Evolutionary conservation across 2,888 invertebrate genomes (phyloP).

Genomic region (Pseudoips prasinana): DNA sequence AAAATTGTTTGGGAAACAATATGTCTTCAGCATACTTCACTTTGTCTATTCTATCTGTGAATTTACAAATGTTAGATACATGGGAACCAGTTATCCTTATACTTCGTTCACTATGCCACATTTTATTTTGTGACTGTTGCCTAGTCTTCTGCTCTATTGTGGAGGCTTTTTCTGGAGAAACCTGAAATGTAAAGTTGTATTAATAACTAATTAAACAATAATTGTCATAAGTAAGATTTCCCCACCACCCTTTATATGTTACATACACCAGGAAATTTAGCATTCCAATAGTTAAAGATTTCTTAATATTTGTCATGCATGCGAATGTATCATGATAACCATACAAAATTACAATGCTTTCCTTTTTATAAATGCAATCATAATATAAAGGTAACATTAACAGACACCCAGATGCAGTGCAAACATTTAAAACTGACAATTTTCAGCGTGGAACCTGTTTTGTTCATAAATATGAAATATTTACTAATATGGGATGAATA

Average conservation of each 20-base stretch:
- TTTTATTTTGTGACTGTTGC: conserved; percentile 11
- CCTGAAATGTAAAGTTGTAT: conserved; percentile 1
- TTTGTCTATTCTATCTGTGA: conserved; percentile 1
- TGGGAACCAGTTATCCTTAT: conserved; percentile 6
- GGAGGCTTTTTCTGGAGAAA: conserved; percentile 5
- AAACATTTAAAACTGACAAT: neutral
- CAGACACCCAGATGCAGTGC: neutral
- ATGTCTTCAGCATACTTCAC: conserved; percentile 3
- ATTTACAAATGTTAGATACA: neutral
- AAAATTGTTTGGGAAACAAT: conserved; percentile 2
- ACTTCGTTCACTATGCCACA: conserved; percentile 12
- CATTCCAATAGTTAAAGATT: too few relatives aligned
- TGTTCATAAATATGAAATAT: too few relatives aligned
- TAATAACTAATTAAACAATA: too few relatives aligned
- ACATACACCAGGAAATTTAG: too few relatives aligned
- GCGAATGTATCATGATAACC: too few relatives aligned
- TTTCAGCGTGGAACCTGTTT: too few relatives aligned
- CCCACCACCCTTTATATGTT: too few relatives aligned
- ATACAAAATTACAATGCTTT: too few relatives aligned
- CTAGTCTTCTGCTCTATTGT: conserved; percentile 9
- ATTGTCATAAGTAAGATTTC: neutral
- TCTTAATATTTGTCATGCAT: too few relatives aligned
- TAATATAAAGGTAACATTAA: neutral
- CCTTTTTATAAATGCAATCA: neutral
- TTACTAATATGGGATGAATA: neutral